Percentiles rank a stretch among this genome's conserved stretches.
phyloP scores from a whole-genome alignment of 1,140 invertebrate species.

The Drusus annulatus region DNA sequence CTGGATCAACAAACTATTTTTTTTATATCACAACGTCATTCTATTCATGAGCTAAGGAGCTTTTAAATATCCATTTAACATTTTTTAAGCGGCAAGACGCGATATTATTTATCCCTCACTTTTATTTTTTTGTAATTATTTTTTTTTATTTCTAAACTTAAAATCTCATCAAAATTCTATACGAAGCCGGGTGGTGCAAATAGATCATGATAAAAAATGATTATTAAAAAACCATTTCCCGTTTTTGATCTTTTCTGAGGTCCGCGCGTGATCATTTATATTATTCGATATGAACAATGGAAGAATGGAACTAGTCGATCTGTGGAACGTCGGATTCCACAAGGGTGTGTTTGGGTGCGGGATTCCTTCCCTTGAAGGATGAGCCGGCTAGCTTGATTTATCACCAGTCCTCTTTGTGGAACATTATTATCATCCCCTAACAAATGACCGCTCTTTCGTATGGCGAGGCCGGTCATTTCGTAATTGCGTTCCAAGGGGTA shows the following conservation, averaged over 20 bases:
- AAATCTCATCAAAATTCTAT: too few relatives aligned
- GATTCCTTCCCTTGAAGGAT: constrained; percentile 23
- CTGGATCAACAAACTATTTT: too few relatives aligned
- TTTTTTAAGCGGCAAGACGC: too few relatives aligned
- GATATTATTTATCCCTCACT: too few relatives aligned
- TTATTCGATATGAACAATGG: constrained; percentile 41
- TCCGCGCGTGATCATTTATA: not conserved
- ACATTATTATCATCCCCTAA: constrained; percentile 37
- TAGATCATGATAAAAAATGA: too few relatives aligned
- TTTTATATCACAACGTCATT: too few relatives aligned
- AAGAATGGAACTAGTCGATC: constrained; percentile 2
- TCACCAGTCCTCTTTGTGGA: constrained; percentile 30
- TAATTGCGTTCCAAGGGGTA: constrained; percentile 29
- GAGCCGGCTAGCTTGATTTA: constrained; percentile 28
- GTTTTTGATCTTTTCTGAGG: not conserved
- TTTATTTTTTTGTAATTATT: too few relatives aligned
- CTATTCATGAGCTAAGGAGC: too few relatives aligned
- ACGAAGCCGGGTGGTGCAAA: too few relatives aligned
- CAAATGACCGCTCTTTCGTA: constrained; percentile 31
- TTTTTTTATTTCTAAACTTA: too few relatives aligned
- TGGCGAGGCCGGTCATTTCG: constrained; percentile 13
- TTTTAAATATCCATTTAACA: too few relatives aligned
- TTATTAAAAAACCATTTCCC: not conserved
- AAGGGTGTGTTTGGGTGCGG: constrained; percentile 33
- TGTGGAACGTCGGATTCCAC: constrained; percentile 19